These are phyloP conservation scores for Andrena chrysosceles DNA, from an alignment of 2,888 invertebrate genomes.

Conservation along the genomic window DNA sequence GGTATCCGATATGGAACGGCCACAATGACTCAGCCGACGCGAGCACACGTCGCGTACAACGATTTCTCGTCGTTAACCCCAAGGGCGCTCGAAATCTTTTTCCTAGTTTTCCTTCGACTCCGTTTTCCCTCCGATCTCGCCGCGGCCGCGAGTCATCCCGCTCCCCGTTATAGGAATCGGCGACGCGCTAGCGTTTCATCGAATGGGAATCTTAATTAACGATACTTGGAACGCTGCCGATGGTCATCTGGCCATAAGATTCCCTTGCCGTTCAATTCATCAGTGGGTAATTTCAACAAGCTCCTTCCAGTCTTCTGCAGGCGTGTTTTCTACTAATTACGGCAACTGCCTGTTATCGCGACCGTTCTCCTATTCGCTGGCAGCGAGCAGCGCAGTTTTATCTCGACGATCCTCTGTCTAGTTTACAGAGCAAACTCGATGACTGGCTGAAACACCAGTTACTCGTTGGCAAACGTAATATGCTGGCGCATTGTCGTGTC, in stretches of 20 bases:
- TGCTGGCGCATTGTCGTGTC: slow-evolving; percentile 18
- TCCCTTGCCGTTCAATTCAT: background rate
- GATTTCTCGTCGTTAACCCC: slow-evolving; percentile 53
- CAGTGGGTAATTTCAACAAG: too few relatives aligned
- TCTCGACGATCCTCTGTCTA: background rate
- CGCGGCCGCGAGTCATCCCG: slow-evolving; percentile 15
- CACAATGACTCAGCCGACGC: slow-evolving; percentile 57
- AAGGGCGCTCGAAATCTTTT: slow-evolving; percentile 50
- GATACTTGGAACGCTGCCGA: slow-evolving; percentile 38
- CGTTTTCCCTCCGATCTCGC: slow-evolving; percentile 20
- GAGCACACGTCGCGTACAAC: slow-evolving; percentile 48
- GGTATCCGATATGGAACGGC: slow-evolving; percentile 57
- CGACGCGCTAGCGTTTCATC: background rate
- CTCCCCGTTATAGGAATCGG: slow-evolving; percentile 8
- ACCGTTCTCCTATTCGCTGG: too few relatives aligned
- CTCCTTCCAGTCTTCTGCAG: too few relatives aligned
- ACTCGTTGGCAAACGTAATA: background rate
- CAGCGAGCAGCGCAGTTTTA: too few relatives aligned
- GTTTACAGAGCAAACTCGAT: background rate
- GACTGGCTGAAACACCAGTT: background rate
- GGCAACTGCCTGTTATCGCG: too few relatives aligned
- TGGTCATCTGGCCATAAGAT: slow-evolving; percentile 20
- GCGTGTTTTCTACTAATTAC: too few relatives aligned
- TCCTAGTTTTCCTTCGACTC: slow-evolving; percentile 48
- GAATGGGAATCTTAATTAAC: slow-evolving; percentile 49